These are phyloP conservation scores for Pelmatolapia mariae DNA, from an alignment of 2,113 vertebrate genomes.

Conservation along the genomic window DNA sequence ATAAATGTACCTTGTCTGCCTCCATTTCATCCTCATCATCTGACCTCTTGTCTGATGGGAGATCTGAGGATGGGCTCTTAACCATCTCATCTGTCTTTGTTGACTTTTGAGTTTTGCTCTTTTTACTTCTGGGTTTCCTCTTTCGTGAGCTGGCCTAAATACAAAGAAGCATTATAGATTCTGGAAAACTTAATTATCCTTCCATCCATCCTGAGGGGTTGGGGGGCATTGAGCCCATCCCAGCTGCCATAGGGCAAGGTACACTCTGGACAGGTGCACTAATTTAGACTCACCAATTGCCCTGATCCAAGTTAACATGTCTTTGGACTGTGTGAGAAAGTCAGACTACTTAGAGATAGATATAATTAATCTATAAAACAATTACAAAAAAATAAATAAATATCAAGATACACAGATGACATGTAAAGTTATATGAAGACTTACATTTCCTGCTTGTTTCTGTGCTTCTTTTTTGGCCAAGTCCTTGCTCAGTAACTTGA, in stretches of 20 bases:
- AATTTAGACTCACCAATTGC: not conserved
- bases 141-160: constrained; percentile 86
- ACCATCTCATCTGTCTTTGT: constrained; percentile 83
- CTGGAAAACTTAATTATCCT: not conserved
- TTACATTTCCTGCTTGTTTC: constrained; percentile 84
- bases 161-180: not conserved
- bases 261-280: not conserved
- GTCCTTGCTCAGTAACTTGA: constrained; percentile 95
- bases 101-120: constrained; percentile 82
- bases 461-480: constrained; percentile 92
- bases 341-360: not conserved
- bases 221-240: not conserved
- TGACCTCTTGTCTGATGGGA: constrained; percentile 85
- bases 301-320: not conserved
- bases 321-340: not conserved
- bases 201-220: not conserved
- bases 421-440: constrained; percentile 31
- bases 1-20: constrained; percentile 60
- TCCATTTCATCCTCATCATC: constrained; percentile 83
- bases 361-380: not conserved
- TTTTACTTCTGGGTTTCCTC: constrained; percentile 86
- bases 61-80: constrained; percentile 88
- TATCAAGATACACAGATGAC: not conserved
- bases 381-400: not conserved
- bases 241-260: not conserved